Evolutionary conservation across 2,888 invertebrate species (phyloP).

Genomic region (Cephus rjabovi): DNA sequence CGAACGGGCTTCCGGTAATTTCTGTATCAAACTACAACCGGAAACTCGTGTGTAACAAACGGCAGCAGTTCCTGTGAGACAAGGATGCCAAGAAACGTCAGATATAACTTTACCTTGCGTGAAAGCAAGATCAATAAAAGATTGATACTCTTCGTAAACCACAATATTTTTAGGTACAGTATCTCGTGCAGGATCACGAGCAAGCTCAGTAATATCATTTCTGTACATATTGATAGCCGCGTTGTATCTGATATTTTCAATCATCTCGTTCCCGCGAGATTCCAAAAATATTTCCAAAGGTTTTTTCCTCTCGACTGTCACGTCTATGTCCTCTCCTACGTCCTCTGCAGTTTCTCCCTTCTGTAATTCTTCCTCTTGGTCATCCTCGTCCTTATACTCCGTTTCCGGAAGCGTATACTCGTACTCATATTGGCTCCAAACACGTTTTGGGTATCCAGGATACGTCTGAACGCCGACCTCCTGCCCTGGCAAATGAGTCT

Average conservation of each 20-base stretch:
- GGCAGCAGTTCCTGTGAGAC: conserved; percentile 38
- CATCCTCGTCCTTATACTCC: conserved; percentile 14
- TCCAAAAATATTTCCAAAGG: conserved; percentile 40
- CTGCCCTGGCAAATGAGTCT: conserved; percentile 68
- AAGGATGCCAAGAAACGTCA: conserved; percentile 55
- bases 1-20: background rate
- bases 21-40: conserved; percentile 2
- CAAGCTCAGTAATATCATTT: conserved; percentile 48
- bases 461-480: conserved; percentile 55
- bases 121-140: conserved; percentile 47
- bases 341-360: conserved; percentile 1
- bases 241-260: conserved; percentile 49
- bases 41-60: conserved; percentile 41
- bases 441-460: conserved; percentile 55
- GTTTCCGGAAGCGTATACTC: conserved; percentile 22
- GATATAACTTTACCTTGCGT: conserved; percentile 48
- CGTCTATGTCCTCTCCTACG: conserved; percentile 22
- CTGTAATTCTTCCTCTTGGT: conserved; percentile 12
- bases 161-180: conserved; percentile 8
- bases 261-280: conserved; percentile 32
- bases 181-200: conserved; percentile 10
- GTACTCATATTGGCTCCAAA: conserved; percentile 59
- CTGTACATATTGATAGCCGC: conserved; percentile 51
- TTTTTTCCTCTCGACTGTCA: conserved; percentile 24
- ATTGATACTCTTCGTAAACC: conserved; percentile 44